Conservation (phyloP, 2,113 vertebrate species). For the Pseudopipra pipra region DNA sequence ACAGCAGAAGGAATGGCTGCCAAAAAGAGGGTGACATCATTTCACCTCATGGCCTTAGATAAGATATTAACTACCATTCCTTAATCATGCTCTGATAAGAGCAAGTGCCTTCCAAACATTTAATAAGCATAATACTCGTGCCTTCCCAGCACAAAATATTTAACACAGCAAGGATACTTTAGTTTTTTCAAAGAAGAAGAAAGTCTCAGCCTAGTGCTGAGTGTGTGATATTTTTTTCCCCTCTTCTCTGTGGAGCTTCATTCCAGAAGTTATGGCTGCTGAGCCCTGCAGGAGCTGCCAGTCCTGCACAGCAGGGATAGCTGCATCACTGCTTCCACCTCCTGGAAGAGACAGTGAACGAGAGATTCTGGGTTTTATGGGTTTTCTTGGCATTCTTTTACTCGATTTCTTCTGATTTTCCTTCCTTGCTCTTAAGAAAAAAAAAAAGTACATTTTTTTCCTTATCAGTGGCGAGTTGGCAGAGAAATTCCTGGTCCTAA, state of each 20-base stretch:
- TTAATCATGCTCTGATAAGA: not conserved
- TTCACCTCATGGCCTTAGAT: not conserved
- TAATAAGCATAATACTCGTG: not conserved
- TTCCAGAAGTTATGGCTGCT: not conserved
- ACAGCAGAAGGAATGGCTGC: not conserved
- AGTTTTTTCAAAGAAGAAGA: not conserved
- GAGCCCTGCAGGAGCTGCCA: not conserved
- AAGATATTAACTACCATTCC: not conserved
- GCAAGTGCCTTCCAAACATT: not conserved
- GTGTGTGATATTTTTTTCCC: no score
- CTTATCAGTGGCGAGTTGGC: not conserved
- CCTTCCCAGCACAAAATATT: not conserved
- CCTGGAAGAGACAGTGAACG: not conserved
- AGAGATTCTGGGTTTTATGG: not conserved
- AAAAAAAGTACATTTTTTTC: not conserved
- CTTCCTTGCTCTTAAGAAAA: not conserved
- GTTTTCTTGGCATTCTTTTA: not conserved
- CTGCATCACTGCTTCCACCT: not conserved
- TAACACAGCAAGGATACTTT: not conserved
- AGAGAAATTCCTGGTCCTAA: not conserved
- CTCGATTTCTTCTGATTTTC: not conserved
- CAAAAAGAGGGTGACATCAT: not conserved
- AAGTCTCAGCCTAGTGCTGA: not conserved
- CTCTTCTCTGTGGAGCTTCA: not conserved
- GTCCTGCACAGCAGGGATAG: not conserved